Base-by-base conservation (phyloP, 2,113 vertebrate species). In the Cochlearius cochlearius region DNA sequence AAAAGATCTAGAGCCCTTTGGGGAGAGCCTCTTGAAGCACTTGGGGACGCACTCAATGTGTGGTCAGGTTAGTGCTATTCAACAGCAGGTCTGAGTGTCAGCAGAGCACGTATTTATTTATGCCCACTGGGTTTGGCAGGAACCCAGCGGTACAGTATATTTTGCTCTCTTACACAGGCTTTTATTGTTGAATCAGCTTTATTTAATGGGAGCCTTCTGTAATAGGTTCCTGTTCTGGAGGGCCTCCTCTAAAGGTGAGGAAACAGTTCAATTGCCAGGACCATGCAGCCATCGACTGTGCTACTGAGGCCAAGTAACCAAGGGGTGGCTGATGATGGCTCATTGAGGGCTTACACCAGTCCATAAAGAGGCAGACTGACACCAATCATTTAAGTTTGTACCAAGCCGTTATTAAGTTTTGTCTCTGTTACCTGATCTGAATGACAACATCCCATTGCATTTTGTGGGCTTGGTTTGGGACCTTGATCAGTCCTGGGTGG, bases 121-220 rank as follows among this genome's bases (percentile, higher is more conserved):
- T 96, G 86, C 58, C 90, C 64, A 43, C 69, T 84, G 80, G 67
- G 67, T 86, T 71, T 98, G 96, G 95, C 95, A 96, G 56, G 34
- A 78, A 15, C 60, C 79, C 95, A 92, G 85, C 26, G 6, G 82
- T 55, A 79, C 56, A 50, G 59, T 89, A 53, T 92, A 86, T 96
- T 95, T 88, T 93, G 63, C 5, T 38, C 78, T 68, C 25, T 95
- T 96, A 68, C 74, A 91, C 56, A 92, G 76, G 56, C 78, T 84
- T 93, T 93, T 92, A 93, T 66, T 96, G 85, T 96, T 75, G 77
- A 92, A 91, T 93, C 92, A 96, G 67, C 64, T 87, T 95, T 94
- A 86, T 95, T 95, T 95, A 91, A 93, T 85, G 56, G 53, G 50
- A 81, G 13, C 56, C 92, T 86, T 95, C 91, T 78, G 8, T 77